Evolutionary conservation across 2,888 invertebrate species (phyloP).

Genomic region (Aquatica leii): DNA sequence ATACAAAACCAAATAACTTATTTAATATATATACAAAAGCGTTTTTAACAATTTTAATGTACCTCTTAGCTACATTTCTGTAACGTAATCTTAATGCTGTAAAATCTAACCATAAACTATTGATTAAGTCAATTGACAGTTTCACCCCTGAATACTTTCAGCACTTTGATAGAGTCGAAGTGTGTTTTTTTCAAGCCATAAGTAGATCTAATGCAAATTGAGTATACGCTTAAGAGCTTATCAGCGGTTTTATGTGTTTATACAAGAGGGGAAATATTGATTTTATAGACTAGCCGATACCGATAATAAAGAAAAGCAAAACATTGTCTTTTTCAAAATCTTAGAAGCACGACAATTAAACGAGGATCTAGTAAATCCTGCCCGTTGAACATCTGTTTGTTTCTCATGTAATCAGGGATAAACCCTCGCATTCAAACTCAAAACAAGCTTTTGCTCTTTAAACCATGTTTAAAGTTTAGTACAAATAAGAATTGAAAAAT

Average conservation of each 20-base stretch:
- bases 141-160: conserved; percentile 50
- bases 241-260: conserved; percentile 48
- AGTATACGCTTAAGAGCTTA: conserved; percentile 56
- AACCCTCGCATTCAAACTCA: conserved; percentile 37
- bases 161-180: conserved; percentile 49
- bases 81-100: too few species aligned
- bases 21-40: too few species aligned
- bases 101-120: too few species aligned
- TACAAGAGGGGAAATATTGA: conserved; percentile 50
- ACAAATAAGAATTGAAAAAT: too few species aligned
- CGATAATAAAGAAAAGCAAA: neutral
- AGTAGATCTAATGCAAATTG: conserved; percentile 58
- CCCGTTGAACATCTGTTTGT: conserved; percentile 36
- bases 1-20: too few species aligned
- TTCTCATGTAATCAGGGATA: conserved; percentile 46
- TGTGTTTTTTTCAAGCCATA: conserved; percentile 53
- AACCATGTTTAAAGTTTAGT: conserved; percentile 24
- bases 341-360: conserved; percentile 9
- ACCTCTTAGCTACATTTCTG: too few species aligned
- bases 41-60: too few species aligned
- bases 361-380: conserved; percentile 4
- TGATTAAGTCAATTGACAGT: conserved; percentile 44
- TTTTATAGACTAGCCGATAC: conserved; percentile 41
- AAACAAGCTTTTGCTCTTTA: conserved; percentile 43
- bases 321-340: neutral